Conservation (phyloP, 2,113 vertebrate species). For the Elanus axillaris region DNA sequence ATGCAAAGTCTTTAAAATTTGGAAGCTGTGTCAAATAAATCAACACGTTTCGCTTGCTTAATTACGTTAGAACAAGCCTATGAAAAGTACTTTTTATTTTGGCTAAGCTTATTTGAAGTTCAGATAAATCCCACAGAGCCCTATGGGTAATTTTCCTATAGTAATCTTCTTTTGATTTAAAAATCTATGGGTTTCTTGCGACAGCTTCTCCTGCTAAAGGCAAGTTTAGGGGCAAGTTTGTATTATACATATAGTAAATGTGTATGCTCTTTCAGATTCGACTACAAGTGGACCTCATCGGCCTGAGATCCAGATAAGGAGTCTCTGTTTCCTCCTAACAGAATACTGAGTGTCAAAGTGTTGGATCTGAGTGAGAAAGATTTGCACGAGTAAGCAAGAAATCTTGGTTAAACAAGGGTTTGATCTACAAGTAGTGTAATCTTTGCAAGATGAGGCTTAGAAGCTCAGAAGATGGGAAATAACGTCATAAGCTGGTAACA, state of each 20-base stretch:
- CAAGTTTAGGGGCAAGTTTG: not conserved
- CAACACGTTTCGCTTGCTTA: not conserved
- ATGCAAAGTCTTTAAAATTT: not conserved
- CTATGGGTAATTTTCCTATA: not conserved
- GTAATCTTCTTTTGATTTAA: not conserved
- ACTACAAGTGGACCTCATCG: not conserved
- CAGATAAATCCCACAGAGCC: not conserved
- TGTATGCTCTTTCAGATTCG: not conserved
- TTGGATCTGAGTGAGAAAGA: not conserved
- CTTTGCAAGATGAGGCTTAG: not conserved
- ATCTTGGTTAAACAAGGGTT: not conserved
- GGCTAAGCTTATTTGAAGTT: not conserved
- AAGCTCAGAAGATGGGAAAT: not conserved
- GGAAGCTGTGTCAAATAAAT: not conserved
- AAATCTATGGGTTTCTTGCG: not conserved
- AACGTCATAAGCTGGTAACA: rapidly evolving
- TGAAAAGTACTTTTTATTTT: not conserved
- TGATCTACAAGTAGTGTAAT: not conserved
- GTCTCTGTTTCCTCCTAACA: not conserved
- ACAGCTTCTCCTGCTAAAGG: not conserved
- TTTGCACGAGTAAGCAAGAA: not conserved
- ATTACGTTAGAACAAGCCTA: not conserved
- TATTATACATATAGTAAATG: not conserved
- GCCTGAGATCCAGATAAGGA: not conserved
- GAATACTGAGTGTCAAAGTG: not conserved